These are phyloP conservation scores for Adelognathus sp. DNA, from an alignment of 2,888 invertebrate species.

Conservation along the genomic window DNA sequence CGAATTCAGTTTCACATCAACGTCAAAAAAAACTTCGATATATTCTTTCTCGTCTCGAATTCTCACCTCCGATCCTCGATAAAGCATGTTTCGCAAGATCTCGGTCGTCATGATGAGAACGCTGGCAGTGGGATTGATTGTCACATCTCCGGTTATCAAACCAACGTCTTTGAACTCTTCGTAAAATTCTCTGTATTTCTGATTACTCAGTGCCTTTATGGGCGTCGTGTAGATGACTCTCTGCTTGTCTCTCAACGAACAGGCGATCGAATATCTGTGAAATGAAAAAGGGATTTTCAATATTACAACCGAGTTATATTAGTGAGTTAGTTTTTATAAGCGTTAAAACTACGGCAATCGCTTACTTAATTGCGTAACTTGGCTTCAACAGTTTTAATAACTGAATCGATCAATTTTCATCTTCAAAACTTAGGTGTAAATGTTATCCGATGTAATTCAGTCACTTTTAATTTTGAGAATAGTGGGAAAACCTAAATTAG, in stretches of 20 bases:
- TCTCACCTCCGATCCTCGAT: conserved; percentile 94
- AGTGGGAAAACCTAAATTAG: too few species aligned
- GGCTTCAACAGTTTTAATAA: too few species aligned
- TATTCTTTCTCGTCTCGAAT: background rate
- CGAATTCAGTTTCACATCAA: background rate
- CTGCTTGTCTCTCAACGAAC: conserved; percentile 96
- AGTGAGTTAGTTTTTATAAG: too few species aligned
- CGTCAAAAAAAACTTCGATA: background rate
- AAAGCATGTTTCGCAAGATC: conserved; percentile 99
- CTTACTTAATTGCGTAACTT: too few species aligned
- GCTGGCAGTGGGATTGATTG: conserved; percentile 98
- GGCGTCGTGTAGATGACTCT: conserved; percentile 99
- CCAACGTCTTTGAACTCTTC: conserved; percentile 99
- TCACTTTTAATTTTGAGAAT: too few species aligned
- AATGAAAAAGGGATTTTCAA: background rate
- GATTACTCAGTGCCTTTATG: conserved; percentile 99
- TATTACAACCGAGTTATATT: too few species aligned
- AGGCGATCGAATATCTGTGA: conserved; percentile 94
- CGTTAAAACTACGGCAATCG: too few species aligned
- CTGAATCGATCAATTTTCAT: too few species aligned
- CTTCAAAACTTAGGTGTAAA: too few species aligned
- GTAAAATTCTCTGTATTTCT: conserved; percentile 98
- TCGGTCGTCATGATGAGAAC: conserved; percentile 99
- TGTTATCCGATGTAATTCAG: too few species aligned
- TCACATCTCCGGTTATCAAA: conserved; percentile 99